A percentile compares a stretch with the other conserved stretches of the same genome.
Evolutionary conservation across 2,888 invertebrate species (phyloP).

Genomic region (Sarcophaga rosellei): DNA sequence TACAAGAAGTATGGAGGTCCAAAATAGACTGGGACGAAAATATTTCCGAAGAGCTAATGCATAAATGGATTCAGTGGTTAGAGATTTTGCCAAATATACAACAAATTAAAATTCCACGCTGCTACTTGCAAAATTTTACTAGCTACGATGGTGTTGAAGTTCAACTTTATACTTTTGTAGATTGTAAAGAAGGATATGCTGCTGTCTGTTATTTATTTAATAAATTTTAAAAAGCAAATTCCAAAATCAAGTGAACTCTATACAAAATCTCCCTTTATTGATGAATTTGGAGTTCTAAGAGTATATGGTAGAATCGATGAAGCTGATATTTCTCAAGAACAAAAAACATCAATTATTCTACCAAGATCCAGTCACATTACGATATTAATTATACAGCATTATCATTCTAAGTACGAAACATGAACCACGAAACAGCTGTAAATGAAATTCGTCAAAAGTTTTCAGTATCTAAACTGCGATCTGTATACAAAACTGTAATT

Average conservation of each 20-base stretch:
- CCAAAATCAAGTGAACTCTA: conserved; percentile 32
- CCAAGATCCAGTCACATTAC: conserved; percentile 42
- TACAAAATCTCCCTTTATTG: conserved; percentile 3
- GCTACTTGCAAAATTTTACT: too few relatives aligned
- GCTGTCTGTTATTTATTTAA: too few relatives aligned
- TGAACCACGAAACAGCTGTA: conserved; percentile 7
- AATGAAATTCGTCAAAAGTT: conserved; percentile 41
- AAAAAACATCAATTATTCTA: conserved; percentile 44
- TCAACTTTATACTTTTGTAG: too few relatives aligned
- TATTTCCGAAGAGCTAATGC: not conserved
- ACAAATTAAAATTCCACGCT: not conserved
- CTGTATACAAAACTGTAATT: conserved; percentile 25
- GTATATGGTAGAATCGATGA: conserved; percentile 47
- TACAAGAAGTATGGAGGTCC: not conserved
- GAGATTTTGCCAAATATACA: too few relatives aligned
- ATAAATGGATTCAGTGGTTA: not conserved
- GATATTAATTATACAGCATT: not conserved
- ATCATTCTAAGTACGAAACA: not conserved
- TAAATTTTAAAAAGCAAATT: not conserved
- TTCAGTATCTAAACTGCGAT: conserved; percentile 30
- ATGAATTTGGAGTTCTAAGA: conserved; percentile 30
- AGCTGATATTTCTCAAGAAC: not conserved
- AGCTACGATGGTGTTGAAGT: too few relatives aligned
- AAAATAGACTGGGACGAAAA: not conserved
- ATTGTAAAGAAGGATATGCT: too few relatives aligned